These are phyloP conservation scores for Matsumyia berberina DNA, from an alignment of 2,888 invertebrate species.

Conservation along the genomic window DNA sequence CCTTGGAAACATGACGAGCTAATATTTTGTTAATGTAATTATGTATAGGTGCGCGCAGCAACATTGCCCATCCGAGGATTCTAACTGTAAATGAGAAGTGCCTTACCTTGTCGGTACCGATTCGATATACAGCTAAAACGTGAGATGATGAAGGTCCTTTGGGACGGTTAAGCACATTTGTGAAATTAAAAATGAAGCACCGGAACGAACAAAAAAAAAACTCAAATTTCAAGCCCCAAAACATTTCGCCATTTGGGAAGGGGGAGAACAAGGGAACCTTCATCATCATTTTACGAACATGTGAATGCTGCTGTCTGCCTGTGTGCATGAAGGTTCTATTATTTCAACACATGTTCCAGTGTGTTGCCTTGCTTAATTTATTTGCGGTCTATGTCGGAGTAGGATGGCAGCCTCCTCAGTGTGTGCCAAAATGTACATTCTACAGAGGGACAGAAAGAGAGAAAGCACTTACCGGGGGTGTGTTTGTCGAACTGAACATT, in stretches of 20 bases:
- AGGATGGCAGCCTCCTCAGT: background rate
- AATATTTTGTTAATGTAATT: slow-evolving; percentile 28
- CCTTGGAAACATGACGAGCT: slow-evolving; percentile 14
- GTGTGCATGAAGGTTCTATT: slow-evolving; percentile 29
- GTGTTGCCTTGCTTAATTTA: slow-evolving; percentile 69
- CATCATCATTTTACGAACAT: slow-evolving; percentile 36
- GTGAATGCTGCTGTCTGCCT: slow-evolving; percentile 6
- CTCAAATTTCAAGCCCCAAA: no score
- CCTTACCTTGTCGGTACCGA: slow-evolving; percentile 4
- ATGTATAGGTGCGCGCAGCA: slow-evolving; percentile 1
- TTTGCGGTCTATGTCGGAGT: slow-evolving; percentile 56
- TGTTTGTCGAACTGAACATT: slow-evolving; percentile 61
- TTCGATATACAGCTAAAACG: slow-evolving; percentile 19
- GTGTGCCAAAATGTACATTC: slow-evolving; percentile 37
- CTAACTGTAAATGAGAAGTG: slow-evolving; percentile 25
- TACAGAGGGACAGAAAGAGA: slow-evolving; percentile 1
- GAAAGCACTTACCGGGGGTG: slow-evolving; percentile 45
- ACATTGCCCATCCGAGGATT: slow-evolving; percentile 12
- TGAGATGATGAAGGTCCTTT: slow-evolving; percentile 11
- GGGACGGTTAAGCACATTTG: background rate
- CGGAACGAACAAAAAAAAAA: no score
- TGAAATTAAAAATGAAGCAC: slow-evolving; percentile 16
- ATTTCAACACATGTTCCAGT: slow-evolving; percentile 71
- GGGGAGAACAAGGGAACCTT: background rate
- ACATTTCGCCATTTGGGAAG: no score